Evolutionary conservation across 2,888 invertebrate genomes (phyloP), one percentile per base, ranked within the genome.

Genomic region (Volucella inflata): DNA sequence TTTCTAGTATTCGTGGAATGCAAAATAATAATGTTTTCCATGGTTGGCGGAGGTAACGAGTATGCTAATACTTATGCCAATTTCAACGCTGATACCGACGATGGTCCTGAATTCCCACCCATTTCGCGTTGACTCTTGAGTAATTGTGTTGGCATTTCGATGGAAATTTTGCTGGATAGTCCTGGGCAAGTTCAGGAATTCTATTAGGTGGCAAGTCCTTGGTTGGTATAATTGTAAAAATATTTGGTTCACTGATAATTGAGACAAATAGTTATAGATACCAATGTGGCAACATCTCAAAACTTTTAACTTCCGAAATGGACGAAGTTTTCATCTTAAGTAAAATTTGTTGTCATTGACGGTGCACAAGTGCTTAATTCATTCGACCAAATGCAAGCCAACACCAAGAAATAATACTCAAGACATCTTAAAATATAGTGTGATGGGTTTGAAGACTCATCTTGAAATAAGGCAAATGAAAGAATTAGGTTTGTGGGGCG

Each of bases 281-380:
- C 6, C 6, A 30, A n/a, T n/a, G n/a, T n/a, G n/a, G n/a, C n/a
- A n/a, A n/a, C n/a, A n/a, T n/a, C n/a, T n/a, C n/a, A n/a, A n/a
- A n/a, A 30, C 6, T 30, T 30, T 30, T 21, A 21, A 4, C 21
- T 1, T 6, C 6, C 30, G 4, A 30, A 1, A 1, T 21, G 2
- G 30, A 6, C 4, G 6, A 30, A 30, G 30, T 30, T 6, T 30
- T 6, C 30, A 30, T 30, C 6, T 3, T 30, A 30, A 30, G 0
- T 3, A 1, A 30, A 30, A 30, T 30, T 30, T 0, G 6, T 30
- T 30, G 6, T 6, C 30, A 30, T 30, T 6, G 6, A 6, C 0
- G 30, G 30, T 30, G 30, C 6, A 6, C 30, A 30, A 30, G 30
- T 67, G 71, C 65, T 67, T 80, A 76, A 84, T 84, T 84, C 74